phyloP scores from a whole-genome alignment of 2,888 invertebrate genomes.

The Morpho achilles region DNA sequence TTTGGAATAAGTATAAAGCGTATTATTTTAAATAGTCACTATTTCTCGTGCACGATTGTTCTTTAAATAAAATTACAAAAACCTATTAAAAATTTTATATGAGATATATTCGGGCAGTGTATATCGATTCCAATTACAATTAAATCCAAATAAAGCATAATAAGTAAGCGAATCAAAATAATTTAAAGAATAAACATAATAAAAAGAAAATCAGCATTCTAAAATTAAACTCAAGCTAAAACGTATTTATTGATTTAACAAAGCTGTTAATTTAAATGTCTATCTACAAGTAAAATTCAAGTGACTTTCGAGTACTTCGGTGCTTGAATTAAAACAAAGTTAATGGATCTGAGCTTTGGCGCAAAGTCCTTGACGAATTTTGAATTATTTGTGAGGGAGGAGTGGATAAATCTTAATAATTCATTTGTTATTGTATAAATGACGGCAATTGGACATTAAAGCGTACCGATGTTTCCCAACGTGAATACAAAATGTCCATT shows the following conservation, averaged over 20 bases:
- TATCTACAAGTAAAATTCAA: slow-evolving; percentile 24
- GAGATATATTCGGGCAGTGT: too few relatives aligned
- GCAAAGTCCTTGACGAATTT: slow-evolving; percentile 30
- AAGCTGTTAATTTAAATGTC: slow-evolving; percentile 23
- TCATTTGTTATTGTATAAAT: slow-evolving; percentile 61
- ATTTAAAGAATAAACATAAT: too few relatives aligned
- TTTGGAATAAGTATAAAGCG: too few relatives aligned
- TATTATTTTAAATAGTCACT: too few relatives aligned
- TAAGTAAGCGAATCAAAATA: too few relatives aligned
- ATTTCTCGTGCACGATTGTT: too few relatives aligned
- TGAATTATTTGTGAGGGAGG: slow-evolving; percentile 44
- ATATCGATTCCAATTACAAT: too few relatives aligned
- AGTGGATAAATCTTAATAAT: slow-evolving; percentile 53
- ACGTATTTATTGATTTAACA: slow-evolving; percentile 23
- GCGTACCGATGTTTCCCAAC: slow-evolving; percentile 54
- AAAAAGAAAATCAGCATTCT: background rate
- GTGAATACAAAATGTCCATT: slow-evolving; percentile 70
- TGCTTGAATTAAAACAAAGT: slow-evolving; percentile 30
- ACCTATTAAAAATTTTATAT: too few relatives aligned
- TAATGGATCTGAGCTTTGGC: slow-evolving; percentile 30
- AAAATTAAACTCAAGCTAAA: slow-evolving; percentile 6
- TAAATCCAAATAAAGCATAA: too few relatives aligned
- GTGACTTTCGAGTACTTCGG: slow-evolving; percentile 24
- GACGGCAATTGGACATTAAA: slow-evolving; percentile 56
- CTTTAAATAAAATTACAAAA: too few relatives aligned